Evolutionary conservation across 1,140 invertebrate genomes (phyloP).

Genomic region (Dreissena rostriformis): DNA sequence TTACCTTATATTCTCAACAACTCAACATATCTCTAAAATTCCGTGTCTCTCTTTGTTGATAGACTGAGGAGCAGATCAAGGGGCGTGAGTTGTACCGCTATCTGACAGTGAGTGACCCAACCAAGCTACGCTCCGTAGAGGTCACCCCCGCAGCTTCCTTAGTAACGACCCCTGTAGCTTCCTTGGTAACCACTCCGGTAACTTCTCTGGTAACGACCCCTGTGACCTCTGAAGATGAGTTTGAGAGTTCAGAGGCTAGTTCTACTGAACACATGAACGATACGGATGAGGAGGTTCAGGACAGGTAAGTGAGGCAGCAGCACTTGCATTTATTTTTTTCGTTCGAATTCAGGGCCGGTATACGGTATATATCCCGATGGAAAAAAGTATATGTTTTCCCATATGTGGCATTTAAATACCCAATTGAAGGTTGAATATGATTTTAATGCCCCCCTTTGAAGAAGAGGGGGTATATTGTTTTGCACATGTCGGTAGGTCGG

Average conservation of each 20-base stretch:
- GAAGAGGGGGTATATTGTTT: too few relatives aligned
- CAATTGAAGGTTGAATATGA: too few relatives aligned
- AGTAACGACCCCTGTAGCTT: not conserved
- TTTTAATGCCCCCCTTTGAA: too few relatives aligned
- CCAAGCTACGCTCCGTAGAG: not conserved
- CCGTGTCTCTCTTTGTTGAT: too few relatives aligned
- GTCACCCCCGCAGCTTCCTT: not conserved
- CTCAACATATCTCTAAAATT: too few relatives aligned
- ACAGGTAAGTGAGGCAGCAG: not conserved
- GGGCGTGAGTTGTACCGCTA: conserved; percentile 31
- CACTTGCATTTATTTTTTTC: too few relatives aligned
- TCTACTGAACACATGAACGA: conserved; percentile 16
- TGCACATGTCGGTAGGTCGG: too few relatives aligned
- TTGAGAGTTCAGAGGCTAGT: conserved; percentile 10
- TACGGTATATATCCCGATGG: too few relatives aligned
- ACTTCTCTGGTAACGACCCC: not conserved
- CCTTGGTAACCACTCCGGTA: not conserved
- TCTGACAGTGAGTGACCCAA: conserved; percentile 19
- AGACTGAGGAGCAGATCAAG: conserved; percentile 19
- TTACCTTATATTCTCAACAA: too few relatives aligned
- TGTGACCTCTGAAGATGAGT: conserved; percentile 17
- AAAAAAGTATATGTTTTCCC: too few relatives aligned
- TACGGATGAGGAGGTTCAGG: conserved; percentile 1
- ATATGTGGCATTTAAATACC: too few relatives aligned
- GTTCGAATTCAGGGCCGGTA: too few relatives aligned